phyloP scores from a whole-genome alignment of 2,113 vertebrate species.

The Ornithorhynchus anatinus region DNA sequence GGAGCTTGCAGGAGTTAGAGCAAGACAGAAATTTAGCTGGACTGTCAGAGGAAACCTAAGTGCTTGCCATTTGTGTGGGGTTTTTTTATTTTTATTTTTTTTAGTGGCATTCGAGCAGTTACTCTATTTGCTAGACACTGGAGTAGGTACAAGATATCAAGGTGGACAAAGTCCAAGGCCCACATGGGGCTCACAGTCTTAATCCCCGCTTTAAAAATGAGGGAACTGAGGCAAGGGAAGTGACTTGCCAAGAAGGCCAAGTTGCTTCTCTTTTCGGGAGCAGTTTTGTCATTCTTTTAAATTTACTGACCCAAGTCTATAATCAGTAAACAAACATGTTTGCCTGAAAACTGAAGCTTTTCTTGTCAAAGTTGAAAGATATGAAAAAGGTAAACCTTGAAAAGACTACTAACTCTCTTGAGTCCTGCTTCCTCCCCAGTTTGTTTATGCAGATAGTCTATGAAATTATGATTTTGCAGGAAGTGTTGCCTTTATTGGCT shows the following conservation, averaged over 20 bases:
- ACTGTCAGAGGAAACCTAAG: background rate
- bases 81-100: background rate
- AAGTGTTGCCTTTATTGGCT: conserved; percentile 10
- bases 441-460: conserved; percentile 7
- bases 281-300: conserved; percentile 5
- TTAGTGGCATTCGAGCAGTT: no score
- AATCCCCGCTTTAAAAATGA: no score
- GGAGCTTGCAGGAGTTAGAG: background rate
- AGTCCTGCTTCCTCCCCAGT: background rate
- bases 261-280: background rate
- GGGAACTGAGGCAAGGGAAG: no score
- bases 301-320: conserved; percentile 8
- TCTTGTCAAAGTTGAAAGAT: conserved; percentile 21
- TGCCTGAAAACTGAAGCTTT: background rate
- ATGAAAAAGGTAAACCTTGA: background rate
- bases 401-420: conserved; percentile 1
- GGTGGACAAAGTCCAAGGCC: no score
- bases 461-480: conserved; percentile 6
- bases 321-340: conserved; percentile 20
- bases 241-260: no score
- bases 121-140: no score
- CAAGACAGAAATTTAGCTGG: background rate
- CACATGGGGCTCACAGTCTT: no score
- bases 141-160: no score
- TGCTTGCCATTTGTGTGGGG: background rate